Base-by-base conservation (phyloP, 2,888 invertebrate species). In the Drosophila kanekoi region DNA sequence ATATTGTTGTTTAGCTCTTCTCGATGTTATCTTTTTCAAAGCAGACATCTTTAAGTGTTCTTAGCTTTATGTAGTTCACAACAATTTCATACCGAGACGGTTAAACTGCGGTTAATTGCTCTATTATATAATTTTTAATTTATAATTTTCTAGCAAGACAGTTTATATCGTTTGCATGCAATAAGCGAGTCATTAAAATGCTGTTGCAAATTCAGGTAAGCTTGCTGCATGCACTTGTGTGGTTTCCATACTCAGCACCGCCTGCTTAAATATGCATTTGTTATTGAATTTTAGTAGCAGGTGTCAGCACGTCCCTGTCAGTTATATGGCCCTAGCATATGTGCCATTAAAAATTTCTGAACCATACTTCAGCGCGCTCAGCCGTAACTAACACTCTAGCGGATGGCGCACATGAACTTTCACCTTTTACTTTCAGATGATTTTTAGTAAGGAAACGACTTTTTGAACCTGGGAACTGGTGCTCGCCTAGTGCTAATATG, bases 351-450 rank as follows among this genome's bases (percentile, higher is more conserved):
- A 71, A 40, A 70, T 62, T 52, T 67, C 33, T 49, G 49, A 49
- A 53, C 45, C 58, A 54, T 53, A 70, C 51, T 61, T 63, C 37
- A 61, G 43, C 32, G 63, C 80, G 63, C 71, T 78, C 84, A 81
- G 37, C 58, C 54, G 81, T 68, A 65, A 78, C 72, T 78, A 78
- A 78, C 69, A 64, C 75, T 62, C 40, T 49, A 35, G 53, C 60
- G 57, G 63, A 60, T 64, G 61, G 60, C 52, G 49, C 57, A 53
- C 59, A 48, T 78, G 72, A 74, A 79, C 77, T 85, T 86, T 86
- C 64, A 83, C 78, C 81, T 86, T 87, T 87, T 68, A 77, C 72
- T 77, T 79, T 82, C 79, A 66, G 66, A 47, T 79, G 71, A 66
- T 74, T 85, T 87, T 72, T 69, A 72, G 70, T 73, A 54, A 66